These are phyloP conservation scores for Microdon myrmicae DNA, from an alignment of 2,888 invertebrate genomes.

Conservation along the genomic window DNA sequence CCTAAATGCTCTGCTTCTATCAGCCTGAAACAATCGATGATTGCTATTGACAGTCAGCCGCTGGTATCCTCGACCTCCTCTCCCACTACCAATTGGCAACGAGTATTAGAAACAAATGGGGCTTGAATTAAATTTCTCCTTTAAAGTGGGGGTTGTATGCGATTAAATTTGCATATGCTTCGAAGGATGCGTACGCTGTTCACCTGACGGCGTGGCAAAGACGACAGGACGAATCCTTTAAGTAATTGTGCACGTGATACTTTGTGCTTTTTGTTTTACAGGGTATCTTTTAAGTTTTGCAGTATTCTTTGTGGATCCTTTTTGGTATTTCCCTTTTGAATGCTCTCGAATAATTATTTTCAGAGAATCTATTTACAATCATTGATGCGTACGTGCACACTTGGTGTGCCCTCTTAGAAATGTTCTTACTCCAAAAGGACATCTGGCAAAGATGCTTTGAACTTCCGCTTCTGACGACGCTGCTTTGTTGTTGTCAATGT, in stretches of 20 bases:
- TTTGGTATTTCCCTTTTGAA: neutral
- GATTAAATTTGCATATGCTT: slow-evolving; percentile 34
- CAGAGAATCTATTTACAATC: slow-evolving; percentile 46
- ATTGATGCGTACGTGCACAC: slow-evolving; percentile 36
- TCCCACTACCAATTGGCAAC: no score
- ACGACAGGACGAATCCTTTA: slow-evolving; percentile 11
- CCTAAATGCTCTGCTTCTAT: slow-evolving; percentile 28
- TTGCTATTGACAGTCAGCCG: slow-evolving; percentile 47
- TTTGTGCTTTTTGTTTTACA: slow-evolving; percentile 35
- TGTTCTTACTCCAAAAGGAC: slow-evolving; percentile 35
- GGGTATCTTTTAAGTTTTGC: slow-evolving; percentile 20
- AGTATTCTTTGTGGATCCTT: no score
- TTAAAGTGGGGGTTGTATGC: slow-evolving; percentile 34
- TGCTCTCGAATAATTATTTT: slow-evolving; percentile 36
- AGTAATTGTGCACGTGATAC: slow-evolving; percentile 48
- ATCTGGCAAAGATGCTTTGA: slow-evolving; percentile 40
- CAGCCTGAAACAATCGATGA: slow-evolving; percentile 41
- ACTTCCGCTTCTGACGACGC: slow-evolving; percentile 15
- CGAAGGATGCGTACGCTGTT: neutral
- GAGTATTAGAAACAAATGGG: slow-evolving; percentile 33
- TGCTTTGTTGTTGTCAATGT: slow-evolving; percentile 15
- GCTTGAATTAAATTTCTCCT: slow-evolving; percentile 40
- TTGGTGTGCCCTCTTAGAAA: slow-evolving; percentile 26
- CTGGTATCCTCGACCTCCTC: slow-evolving; percentile 12
- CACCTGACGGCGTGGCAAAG: no score